Evolutionary conservation across 2,113 vertebrate species (phyloP).

Genomic region (Sigmodon hispidus): DNA sequence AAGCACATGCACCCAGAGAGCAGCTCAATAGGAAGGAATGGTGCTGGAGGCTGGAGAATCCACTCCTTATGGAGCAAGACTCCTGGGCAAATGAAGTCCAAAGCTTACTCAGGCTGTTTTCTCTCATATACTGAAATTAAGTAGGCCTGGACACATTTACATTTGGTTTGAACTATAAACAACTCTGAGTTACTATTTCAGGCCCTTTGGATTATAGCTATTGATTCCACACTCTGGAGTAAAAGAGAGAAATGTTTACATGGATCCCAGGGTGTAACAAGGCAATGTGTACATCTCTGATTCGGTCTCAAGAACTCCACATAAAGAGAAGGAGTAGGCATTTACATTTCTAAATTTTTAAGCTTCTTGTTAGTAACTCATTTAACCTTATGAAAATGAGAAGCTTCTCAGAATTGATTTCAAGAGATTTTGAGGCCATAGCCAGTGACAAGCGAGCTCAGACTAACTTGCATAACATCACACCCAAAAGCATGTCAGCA

Average conservation of each 20-base stretch:
- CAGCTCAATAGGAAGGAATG: conserved; percentile 52
- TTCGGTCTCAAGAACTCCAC: background rate
- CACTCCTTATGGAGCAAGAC: background rate
- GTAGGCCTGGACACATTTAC: background rate
- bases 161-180: background rate
- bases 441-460: background rate
- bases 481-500: background rate
- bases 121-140: background rate
- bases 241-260: background rate
- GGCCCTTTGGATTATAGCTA: background rate
- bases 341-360: background rate
- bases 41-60: background rate
- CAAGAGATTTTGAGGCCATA: background rate
- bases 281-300: background rate
- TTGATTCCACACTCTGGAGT: background rate
- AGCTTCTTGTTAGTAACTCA: background rate
- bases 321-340: background rate
- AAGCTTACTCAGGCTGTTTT: background rate
- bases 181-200: background rate
- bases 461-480: background rate
- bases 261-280: background rate
- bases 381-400: background rate
- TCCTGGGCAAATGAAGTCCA: background rate
- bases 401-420: background rate
- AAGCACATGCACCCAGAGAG: background rate